phyloP scores from a whole-genome alignment of 2,113 vertebrate species.

The Platysternon megacephalum region DNA sequence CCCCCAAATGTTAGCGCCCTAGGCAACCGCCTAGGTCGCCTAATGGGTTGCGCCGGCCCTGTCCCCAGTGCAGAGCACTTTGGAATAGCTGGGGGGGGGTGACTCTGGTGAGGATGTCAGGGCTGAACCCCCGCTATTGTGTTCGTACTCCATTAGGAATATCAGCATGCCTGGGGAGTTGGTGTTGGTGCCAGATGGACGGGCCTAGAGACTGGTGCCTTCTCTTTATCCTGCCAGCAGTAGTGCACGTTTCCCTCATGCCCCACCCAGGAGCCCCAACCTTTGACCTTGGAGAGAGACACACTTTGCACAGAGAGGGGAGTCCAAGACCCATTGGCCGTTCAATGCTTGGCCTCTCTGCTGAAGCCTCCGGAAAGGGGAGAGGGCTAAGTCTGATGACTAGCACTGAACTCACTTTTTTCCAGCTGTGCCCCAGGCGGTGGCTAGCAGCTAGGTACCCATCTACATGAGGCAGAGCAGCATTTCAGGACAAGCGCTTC shows the following conservation, averaged over 20 bases:
- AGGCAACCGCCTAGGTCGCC: too few relatives aligned
- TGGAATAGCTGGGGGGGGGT: neutral
- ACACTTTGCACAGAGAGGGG: neutral
- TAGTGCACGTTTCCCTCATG: neutral
- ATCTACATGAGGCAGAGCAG: neutral
- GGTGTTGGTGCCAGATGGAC: neutral
- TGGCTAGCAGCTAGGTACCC: neutral
- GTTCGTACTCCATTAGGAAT: fast-evolving
- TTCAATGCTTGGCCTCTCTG: neutral
- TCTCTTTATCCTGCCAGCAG: neutral
- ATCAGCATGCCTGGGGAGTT: too few relatives aligned
- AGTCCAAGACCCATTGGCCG: neutral
- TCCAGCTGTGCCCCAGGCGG: neutral
- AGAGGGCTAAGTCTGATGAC: neutral
- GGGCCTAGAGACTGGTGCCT: neutral
- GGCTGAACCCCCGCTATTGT: neutral
- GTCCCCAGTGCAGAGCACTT: neutral
- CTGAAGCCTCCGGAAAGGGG: neutral
- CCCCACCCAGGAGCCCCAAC: neutral
- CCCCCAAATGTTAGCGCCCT: too few relatives aligned
- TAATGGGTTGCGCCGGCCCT: too few relatives aligned
- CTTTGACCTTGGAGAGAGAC: neutral
- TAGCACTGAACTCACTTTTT: neutral
- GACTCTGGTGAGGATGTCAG: neutral
- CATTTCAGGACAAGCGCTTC: neutral